Evolutionary conservation across 2,113 vertebrate genomes (phyloP).

Genomic region (Rhabdornis inornatus): DNA sequence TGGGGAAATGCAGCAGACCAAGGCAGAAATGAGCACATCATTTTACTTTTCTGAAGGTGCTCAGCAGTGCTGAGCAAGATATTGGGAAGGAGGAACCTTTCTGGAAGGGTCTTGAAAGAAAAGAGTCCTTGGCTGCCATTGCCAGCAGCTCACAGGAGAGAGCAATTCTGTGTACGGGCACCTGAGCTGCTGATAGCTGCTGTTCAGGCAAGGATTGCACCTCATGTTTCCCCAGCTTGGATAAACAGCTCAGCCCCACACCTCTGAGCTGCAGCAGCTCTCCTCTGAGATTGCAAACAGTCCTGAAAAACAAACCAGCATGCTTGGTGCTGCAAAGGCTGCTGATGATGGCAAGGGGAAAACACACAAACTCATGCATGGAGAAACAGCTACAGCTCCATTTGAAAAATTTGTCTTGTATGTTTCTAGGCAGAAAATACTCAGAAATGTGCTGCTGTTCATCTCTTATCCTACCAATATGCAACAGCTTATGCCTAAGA

Average conservation of each 20-base stretch:
- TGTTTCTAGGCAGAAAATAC: neutral
- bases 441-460: neutral
- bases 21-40: conserved; percentile 31
- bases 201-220: neutral
- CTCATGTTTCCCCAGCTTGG: neutral
- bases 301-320: neutral
- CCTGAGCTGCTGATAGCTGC: neutral
- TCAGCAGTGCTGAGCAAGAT: neutral
- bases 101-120: neutral
- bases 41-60: conserved; percentile 1
- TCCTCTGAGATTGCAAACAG: neutral
- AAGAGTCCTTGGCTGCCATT: neutral
- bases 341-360: rapidly evolving
- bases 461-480: neutral
- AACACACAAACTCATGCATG: neutral
- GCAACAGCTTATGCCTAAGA: neutral
- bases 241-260: neutral
- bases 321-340: rapidly evolving
- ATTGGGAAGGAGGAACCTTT: neutral
- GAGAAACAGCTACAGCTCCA: neutral
- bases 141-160: neutral
- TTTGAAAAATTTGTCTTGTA: neutral
- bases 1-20: neutral
- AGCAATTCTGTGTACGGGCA: neutral
- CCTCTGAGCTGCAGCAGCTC: neutral